Conservation (phyloP, 53 echinoderm and acorn worm species). For the Glandiceps talaboti region DNA sequence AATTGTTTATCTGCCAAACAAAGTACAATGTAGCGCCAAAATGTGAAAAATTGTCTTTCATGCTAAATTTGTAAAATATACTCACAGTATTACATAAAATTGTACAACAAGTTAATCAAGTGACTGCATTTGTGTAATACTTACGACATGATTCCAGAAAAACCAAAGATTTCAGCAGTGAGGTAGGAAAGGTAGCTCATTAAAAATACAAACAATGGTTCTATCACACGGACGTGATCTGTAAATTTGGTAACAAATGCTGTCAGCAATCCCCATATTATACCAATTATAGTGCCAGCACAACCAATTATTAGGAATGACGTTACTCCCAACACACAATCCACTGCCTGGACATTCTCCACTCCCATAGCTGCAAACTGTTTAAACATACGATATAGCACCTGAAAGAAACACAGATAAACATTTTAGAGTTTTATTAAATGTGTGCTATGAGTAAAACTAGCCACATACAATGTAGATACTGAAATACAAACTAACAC, state of each 20-base stretch:
- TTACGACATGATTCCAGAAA: slow-evolving; percentile 91
- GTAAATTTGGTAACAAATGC: slow-evolving; percentile 63
- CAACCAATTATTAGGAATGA: slow-evolving; percentile 85
- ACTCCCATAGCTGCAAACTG: slow-evolving; percentile 53
- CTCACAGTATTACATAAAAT: no score
- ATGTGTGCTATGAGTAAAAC: no score
- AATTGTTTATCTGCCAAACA: no score
- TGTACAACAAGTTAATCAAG: no score
- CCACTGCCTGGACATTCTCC: slow-evolving; percentile 21
- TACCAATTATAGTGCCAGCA: slow-evolving; percentile 61
- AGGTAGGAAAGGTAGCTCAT: slow-evolving; percentile 90
- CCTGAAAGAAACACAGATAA: slow-evolving; percentile 23
- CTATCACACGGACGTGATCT: slow-evolving; percentile 77
- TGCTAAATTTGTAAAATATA: no score
- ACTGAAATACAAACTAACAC: no score
- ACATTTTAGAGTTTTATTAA: no score
- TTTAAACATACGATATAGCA: slow-evolving; percentile 73
- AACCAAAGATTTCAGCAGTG: slow-evolving; percentile 72
- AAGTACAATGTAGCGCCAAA: no score
- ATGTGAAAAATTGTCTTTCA: no score
- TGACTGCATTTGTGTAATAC: no score
- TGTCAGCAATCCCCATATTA: slow-evolving; percentile 60
- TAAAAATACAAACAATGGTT: slow-evolving; percentile 81
- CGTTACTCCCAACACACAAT: slow-evolving; percentile 47
- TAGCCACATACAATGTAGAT: no score